Conservation (phyloP, 2,113 vertebrate species). For the Xiphorhynchus elegans region DNA sequence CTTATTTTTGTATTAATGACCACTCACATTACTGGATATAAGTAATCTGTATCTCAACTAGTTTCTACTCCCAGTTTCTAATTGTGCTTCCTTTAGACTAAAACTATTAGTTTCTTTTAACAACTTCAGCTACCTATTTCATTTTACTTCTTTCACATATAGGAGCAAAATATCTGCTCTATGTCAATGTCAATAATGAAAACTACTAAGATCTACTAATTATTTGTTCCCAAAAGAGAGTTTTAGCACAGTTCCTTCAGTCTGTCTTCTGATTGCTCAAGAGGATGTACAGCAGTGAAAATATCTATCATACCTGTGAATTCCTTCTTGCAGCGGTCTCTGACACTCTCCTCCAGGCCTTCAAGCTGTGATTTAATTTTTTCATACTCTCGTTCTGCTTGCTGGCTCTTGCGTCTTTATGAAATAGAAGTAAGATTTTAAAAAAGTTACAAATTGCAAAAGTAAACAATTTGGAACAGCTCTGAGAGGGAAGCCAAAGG, state of each 20-base stretch:
- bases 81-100: background rate
- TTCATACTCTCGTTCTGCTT: constrained; percentile 95
- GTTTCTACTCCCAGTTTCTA: background rate
- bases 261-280: background rate
- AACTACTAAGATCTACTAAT: background rate
- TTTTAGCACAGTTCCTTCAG: background rate
- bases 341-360: constrained; percentile 93
- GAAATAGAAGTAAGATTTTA: background rate
- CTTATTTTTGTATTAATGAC: background rate
- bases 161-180: background rate
- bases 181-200: background rate
- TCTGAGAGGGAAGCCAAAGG: background rate
- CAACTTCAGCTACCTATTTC: background rate
- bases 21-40: background rate
- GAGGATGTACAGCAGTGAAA: background rate
- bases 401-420: constrained; percentile 92
- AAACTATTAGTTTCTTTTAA: background rate
- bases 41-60: background rate
- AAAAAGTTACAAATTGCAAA: background rate
- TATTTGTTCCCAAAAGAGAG: background rate
- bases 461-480: background rate
- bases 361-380: constrained; percentile 95
- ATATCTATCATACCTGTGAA: constrained; percentile 84
- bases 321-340: constrained; percentile 97
- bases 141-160: background rate